Conservation (phyloP, 2,888 invertebrate species). For the Polyploca ridens region DNA sequence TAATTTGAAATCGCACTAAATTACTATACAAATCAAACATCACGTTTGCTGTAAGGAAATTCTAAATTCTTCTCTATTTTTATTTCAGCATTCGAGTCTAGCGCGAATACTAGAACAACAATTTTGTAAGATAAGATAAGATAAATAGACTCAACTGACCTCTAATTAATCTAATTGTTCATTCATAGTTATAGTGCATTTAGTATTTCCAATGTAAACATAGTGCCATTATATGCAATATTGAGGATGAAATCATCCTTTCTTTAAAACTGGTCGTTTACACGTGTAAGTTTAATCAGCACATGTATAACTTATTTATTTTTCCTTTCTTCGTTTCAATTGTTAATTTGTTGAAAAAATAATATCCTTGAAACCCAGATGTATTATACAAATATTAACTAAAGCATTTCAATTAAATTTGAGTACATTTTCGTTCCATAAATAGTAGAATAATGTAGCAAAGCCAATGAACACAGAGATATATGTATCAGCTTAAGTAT, state of each 20-base stretch:
- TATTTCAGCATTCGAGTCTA: background rate
- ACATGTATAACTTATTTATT: constrained; percentile 15
- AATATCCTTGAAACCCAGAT: constrained; percentile 37
- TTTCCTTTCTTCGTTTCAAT: constrained; percentile 20
- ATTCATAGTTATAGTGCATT: background rate
- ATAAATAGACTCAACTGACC: background rate
- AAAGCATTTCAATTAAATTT: constrained; percentile 18
- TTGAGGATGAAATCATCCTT: background rate
- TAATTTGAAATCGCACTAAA: background rate
- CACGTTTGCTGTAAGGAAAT: background rate
- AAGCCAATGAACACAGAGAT: constrained; percentile 15
- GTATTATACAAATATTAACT: constrained; percentile 20
- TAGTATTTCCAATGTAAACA: background rate
- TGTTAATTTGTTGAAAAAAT: constrained; percentile 11
- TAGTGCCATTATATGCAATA: background rate
- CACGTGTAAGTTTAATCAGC: background rate
- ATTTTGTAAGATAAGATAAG: background rate
- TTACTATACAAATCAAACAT: background rate
- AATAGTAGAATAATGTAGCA: constrained; percentile 12
- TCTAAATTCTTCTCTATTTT: background rate
- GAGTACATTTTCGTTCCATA: constrained; percentile 28
- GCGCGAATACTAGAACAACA: background rate
- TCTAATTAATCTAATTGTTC: background rate
- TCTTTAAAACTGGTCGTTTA: background rate
- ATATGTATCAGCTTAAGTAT: background rate